A percentile compares a stretch with the other conserved stretches of the same genome.
Evolutionary conservation across 2,113 vertebrate species (phyloP).

Genomic region (Trogon melanurus): DNA sequence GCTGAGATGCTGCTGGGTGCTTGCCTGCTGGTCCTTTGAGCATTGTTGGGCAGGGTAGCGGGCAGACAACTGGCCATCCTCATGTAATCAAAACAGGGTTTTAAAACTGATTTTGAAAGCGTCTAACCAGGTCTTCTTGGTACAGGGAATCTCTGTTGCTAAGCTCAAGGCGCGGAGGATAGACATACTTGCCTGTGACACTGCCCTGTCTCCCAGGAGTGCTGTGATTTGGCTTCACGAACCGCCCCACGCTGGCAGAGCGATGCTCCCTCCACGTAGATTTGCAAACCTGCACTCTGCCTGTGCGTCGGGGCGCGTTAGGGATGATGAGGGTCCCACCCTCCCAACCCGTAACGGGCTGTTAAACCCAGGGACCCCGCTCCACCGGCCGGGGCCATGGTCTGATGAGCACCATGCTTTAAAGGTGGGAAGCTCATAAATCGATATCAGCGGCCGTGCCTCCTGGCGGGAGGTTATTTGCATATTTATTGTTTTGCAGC

Average conservation of each 20-base stretch:
- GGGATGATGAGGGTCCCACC: background rate
- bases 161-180: background rate
- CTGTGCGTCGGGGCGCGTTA: background rate
- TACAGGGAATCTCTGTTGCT: background rate
- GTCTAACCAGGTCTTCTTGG: background rate
- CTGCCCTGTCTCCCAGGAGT: background rate
- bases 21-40: fast-evolving
- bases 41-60: fast-evolving
- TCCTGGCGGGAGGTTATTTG: conserved; percentile 53
- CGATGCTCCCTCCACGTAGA: fast-evolving
- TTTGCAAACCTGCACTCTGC: background rate
- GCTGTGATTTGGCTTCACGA: background rate
- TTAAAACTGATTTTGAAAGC: background rate
- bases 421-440: conserved; percentile 62
- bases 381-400: background rate
- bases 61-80: background rate
- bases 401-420: background rate
- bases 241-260: fast-evolving
- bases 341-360: background rate
- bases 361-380: background rate
- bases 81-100: background rate
- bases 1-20: background rate
- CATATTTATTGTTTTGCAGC: conserved; percentile 78
- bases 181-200: fast-evolving
- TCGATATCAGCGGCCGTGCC: conserved; percentile 17